A percentile compares a stretch with the other conserved stretches of the same genome.
Evolutionary conservation across 1,140 invertebrate genomes (phyloP).

Genomic region (Andrena cerasifolii): DNA sequence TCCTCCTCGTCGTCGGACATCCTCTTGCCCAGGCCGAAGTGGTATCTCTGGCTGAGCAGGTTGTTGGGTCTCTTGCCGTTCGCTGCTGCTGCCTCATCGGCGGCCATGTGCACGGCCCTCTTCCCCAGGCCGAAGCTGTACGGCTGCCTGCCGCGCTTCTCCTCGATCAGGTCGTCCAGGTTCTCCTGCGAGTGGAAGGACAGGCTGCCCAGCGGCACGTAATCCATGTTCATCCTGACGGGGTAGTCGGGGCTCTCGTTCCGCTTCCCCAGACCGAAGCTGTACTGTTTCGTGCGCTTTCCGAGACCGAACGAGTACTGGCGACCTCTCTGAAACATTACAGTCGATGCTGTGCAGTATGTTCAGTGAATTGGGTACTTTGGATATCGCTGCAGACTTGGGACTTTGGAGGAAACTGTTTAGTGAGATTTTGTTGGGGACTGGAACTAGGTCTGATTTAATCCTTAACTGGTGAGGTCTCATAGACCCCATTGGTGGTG

Average conservation of each 20-base stretch:
- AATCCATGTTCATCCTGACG: slow-evolving; percentile 37
- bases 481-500: too few relatives aligned
- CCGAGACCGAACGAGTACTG: slow-evolving; percentile 85
- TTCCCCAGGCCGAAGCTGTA: slow-evolving; percentile 79
- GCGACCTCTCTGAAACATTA: slow-evolving; percentile 61
- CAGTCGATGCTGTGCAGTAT: too few relatives aligned
- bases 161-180: slow-evolving; percentile 54
- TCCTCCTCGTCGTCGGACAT: slow-evolving; percentile 62
- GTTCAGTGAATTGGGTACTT: too few relatives aligned
- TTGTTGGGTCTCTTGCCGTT: slow-evolving; percentile 59
- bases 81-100: slow-evolving; percentile 16
- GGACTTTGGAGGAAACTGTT: too few relatives aligned
- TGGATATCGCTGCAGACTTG: too few relatives aligned
- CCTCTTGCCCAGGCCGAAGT: slow-evolving; percentile 79
- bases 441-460: too few relatives aligned
- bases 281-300: slow-evolving; percentile 82
- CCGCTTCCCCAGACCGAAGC: slow-evolving; percentile 82
- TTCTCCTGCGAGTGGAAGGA: slow-evolving; percentile 48
- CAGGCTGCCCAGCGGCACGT: slow-evolving; percentile 44
- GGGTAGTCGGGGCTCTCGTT: slow-evolving; percentile 56
- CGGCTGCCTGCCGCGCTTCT: slow-evolving; percentile 65
- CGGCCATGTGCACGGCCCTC: slow-evolving; percentile 55
- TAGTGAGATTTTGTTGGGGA: too few relatives aligned
- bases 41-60: slow-evolving; percentile 67
- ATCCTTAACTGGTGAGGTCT: too few relatives aligned